Percentiles rank a stretch among this genome's conserved stretches.
phyloP scores from a whole-genome alignment of 2,797 vertebrate species.

The Hybognathus amarus region DNA sequence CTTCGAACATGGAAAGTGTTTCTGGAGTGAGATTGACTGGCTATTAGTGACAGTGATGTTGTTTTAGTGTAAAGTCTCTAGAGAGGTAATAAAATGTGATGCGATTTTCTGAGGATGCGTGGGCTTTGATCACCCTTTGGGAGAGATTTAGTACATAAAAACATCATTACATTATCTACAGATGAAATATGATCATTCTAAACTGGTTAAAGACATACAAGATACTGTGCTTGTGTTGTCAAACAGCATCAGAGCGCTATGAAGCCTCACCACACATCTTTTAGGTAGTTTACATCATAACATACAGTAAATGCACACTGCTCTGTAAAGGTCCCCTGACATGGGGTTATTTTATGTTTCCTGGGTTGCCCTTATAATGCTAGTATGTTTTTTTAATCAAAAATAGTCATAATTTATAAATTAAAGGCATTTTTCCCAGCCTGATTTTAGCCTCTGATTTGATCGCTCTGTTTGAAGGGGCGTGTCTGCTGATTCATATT shows the following conservation, averaged over 20 bases:
- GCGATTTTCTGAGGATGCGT: neutral
- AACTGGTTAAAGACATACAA: neutral
- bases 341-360: too few relatives aligned
- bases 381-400: too few relatives aligned
- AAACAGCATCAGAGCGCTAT: neutral
- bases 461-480: too few relatives aligned
- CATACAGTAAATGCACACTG: neutral
- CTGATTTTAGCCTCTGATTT: too few relatives aligned
- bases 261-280: neutral
- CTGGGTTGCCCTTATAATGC: too few relatives aligned
- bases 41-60: neutral
- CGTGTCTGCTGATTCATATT: too few relatives aligned
- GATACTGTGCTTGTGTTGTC: neutral
- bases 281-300: neutral
- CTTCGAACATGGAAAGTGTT: neutral
- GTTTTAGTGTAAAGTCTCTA: neutral
- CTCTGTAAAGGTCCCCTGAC: too few relatives aligned
- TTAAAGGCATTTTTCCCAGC: too few relatives aligned
- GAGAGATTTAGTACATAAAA: neutral
- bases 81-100: neutral
- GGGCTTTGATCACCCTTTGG: neutral
- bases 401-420: too few relatives aligned
- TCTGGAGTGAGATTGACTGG: neutral
- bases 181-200: neutral
- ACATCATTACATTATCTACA: neutral